Evolutionary conservation across 2,113 vertebrate species (phyloP), one percentile per base, ranked within the genome.

Genomic region (Microcebus murinus): DNA sequence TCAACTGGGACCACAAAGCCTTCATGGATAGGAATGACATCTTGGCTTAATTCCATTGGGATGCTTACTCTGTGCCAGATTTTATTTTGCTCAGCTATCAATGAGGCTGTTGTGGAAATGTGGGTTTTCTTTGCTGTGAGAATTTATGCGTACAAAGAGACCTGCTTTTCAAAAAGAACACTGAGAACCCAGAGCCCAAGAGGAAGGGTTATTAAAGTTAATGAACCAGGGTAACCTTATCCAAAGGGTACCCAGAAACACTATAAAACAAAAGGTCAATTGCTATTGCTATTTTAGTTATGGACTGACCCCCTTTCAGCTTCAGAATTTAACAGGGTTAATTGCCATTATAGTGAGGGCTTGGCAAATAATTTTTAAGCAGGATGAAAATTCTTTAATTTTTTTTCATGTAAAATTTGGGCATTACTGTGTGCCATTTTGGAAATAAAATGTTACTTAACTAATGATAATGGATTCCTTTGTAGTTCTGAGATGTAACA

Each of bases 131-230:
- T 98, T 98, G 98, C 98, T 99, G 98, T 99, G 98, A 99, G 98
- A 99, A 99, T 98, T 98, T 98, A 98, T 98, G 98, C 0, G 80
- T 98, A 99, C 98, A 99, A 98, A 99, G 98, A 98, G 98, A 98
- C 98, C 97, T 98, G 98, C 98, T 99, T 98, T 98, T 98, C 98
- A 98, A 97, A 98, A 98, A 98, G 98, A 99, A 99, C 98, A 99
- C 97, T 98, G 98, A 96, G 98, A 98, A 98, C 98, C 95, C 98
- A 98, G 98, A 98, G 97, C 97, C 98, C 96, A 98, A 98, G 97
- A 98, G 98, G 98, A 98, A 98, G 98, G 98, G 98, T 98, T 98
- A 99, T 98, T 99, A 98, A 98, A 99, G 98, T 98, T 98, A 99
- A 98, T 98, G 98, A 99, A 99, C 98, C 97, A 97, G 97, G 93